Conservation (phyloP, 1,140 invertebrate genomes). For the Scylla paramamosain region DNA sequence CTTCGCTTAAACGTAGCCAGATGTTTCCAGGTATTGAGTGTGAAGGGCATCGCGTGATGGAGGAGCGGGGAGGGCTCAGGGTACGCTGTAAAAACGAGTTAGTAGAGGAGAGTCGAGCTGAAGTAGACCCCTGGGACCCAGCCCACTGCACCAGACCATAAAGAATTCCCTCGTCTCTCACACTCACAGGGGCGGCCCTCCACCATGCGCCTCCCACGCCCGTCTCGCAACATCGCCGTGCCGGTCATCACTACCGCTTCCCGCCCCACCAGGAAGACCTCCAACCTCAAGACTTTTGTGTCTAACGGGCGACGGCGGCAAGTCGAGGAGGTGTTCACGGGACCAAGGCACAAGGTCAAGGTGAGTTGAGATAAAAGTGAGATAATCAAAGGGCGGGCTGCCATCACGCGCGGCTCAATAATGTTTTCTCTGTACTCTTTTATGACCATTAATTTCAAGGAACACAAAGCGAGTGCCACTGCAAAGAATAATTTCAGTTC, state of each 20-base stretch:
- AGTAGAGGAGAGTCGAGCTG: not conserved
- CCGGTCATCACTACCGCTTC: constrained; percentile 65
- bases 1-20: too few species aligned
- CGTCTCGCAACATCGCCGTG: constrained; percentile 65
- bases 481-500: too few species aligned
- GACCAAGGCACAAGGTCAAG: constrained; percentile 66
- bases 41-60: not conserved
- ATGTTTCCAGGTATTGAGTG: too few species aligned
- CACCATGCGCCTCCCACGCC: constrained; percentile 73
- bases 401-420: too few species aligned
- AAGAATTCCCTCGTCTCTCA: not conserved
- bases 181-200: constrained; percentile 54
- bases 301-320: constrained; percentile 54
- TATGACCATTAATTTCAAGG: too few species aligned
- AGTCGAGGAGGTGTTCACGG: constrained; percentile 66
- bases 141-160: not conserved
- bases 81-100: not conserved
- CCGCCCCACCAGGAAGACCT: constrained; percentile 65
- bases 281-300: constrained; percentile 46
- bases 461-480: too few species aligned
- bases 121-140: not conserved
- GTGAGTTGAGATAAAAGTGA: not conserved
- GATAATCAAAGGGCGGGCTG: not conserved
- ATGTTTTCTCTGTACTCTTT: not conserved
- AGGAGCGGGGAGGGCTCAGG: not conserved